Conservation (phyloP, 2,888 invertebrate species). For the Netelia melanura region DNA sequence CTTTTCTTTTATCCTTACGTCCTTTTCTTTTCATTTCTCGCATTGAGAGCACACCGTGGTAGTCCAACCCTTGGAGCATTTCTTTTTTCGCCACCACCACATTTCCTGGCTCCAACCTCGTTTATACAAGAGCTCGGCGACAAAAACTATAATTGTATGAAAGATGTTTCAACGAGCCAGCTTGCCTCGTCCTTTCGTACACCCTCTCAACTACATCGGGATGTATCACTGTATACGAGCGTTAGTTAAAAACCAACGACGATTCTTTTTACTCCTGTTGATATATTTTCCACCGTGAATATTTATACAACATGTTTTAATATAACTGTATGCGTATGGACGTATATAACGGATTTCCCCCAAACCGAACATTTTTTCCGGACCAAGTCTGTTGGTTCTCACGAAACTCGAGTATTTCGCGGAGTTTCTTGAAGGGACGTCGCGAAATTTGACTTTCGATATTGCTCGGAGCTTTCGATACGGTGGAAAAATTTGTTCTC, state of each 20-base stretch:
- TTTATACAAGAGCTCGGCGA: constrained; percentile 53
- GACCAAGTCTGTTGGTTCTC: too few species aligned
- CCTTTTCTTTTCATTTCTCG: constrained; percentile 60
- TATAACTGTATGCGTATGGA: background rate
- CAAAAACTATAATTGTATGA: constrained; percentile 83
- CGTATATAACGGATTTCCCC: background rate
- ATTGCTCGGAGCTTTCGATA: too few species aligned
- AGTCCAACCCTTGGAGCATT: constrained; percentile 64
- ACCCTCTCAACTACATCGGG: background rate
- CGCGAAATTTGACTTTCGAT: too few species aligned
- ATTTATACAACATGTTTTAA: background rate
- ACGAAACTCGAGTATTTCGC: too few species aligned
- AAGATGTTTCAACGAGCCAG: constrained; percentile 74
- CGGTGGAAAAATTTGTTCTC: too few species aligned
- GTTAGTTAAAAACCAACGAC: constrained; percentile 35
- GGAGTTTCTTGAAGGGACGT: too few species aligned
- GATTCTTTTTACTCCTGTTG: background rate
- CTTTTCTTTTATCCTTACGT: constrained; percentile 46
- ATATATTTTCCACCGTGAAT: constrained; percentile 31
- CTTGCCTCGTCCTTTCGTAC: constrained; percentile 34
- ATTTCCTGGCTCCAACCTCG: constrained; percentile 76
- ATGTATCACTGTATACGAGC: background rate
- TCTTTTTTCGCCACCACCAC: constrained; percentile 65
- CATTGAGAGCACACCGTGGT: constrained; percentile 52
- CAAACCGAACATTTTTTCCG: too few species aligned